Evolutionary conservation across 2,113 vertebrate species (phyloP).

Genomic region (Micronisus gabar): DNA sequence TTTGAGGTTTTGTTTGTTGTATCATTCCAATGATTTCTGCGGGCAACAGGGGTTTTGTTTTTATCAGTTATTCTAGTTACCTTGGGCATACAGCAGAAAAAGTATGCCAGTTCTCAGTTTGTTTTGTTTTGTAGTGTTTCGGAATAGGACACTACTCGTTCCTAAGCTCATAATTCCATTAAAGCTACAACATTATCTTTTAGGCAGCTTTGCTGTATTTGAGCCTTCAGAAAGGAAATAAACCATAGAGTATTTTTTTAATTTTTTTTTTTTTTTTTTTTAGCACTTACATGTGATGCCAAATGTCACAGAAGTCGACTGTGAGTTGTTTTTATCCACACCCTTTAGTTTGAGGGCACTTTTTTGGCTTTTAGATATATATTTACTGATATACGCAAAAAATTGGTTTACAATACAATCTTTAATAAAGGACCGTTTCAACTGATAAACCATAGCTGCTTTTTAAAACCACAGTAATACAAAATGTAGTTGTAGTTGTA

Average conservation of each 20-base stretch:
- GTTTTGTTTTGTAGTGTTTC: background rate
- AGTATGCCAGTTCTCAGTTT: background rate
- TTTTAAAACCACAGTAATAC: background rate
- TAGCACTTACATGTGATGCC: background rate
- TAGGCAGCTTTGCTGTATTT: background rate
- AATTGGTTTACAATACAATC: background rate
- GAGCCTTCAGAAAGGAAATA: background rate
- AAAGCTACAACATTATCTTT: background rate
- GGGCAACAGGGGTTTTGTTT: background rate
- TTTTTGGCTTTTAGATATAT: background rate
- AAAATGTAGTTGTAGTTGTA: background rate
- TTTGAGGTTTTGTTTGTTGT: background rate
- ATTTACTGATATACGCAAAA: background rate
- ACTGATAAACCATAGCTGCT: background rate
- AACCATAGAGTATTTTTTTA: background rate
- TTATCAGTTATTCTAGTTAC: background rate
- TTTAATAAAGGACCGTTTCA: background rate
- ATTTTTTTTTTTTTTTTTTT: background rate
- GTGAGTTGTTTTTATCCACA: background rate
- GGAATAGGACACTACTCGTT: background rate
- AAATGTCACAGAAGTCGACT: background rate
- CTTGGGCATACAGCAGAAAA: background rate
- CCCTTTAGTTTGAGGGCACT: background rate
- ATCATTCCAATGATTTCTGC: background rate
- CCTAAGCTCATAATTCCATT: background rate